Percentiles rank a stretch among this genome's conserved stretches.
Conservation (phyloP, 2,113 vertebrate species). For the Gasterosteus nipponicus region DNA sequence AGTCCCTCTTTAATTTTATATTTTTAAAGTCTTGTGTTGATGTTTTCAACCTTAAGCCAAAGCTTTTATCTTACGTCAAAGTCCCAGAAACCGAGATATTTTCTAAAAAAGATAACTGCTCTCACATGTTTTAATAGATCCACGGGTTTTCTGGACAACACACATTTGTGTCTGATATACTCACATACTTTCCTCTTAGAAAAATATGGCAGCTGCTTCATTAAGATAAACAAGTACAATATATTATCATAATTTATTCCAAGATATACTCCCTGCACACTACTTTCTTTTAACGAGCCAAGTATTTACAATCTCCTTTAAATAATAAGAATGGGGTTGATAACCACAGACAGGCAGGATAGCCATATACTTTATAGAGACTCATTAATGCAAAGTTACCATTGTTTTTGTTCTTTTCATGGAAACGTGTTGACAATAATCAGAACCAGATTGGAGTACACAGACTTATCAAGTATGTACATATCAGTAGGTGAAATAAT, state of each 20-base stretch:
- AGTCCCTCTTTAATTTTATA: slow-evolving; percentile 11
- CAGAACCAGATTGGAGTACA: background rate
- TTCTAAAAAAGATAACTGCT: slow-evolving; percentile 6
- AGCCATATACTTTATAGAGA: background rate
- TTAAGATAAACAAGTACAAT: background rate
- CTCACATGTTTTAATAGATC: background rate
- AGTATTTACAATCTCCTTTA: background rate
- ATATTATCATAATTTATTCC: background rate
- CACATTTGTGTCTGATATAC: background rate
- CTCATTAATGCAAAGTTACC: background rate
- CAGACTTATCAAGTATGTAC: no score
- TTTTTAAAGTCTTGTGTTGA: slow-evolving; percentile 17
- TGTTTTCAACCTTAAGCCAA: slow-evolving; percentile 22
- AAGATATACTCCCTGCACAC: background rate
- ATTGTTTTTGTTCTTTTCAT: background rate
- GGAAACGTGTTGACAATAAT: background rate
- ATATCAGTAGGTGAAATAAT: no score
- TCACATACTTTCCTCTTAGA: background rate
- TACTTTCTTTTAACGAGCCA: background rate
- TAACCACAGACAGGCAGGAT: background rate
- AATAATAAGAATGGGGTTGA: background rate
- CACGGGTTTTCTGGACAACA: background rate
- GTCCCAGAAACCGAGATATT: slow-evolving; percentile 10
- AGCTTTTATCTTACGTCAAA: slow-evolving; percentile 20
- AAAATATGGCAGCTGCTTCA: background rate